A percentile compares a stretch with the other conserved stretches of the same genome.
Evolutionary conservation across 2,888 invertebrate genomes (phyloP).

Genomic region (Panzeria rudis): DNA sequence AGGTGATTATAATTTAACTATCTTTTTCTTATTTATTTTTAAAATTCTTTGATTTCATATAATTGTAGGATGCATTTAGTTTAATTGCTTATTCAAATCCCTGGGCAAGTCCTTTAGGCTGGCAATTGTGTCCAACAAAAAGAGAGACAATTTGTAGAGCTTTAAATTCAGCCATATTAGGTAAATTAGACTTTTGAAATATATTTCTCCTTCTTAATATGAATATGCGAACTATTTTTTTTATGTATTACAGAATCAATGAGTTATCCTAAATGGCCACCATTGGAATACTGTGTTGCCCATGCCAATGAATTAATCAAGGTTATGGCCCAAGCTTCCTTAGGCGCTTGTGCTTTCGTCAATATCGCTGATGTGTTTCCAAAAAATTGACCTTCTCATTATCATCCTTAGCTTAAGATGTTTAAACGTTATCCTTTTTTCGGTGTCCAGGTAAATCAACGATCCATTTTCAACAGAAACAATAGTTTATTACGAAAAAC

Average conservation of each 20-base stretch:
- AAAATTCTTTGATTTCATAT: background rate
- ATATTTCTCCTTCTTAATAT: background rate
- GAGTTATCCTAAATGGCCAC: slow-evolving; percentile 95
- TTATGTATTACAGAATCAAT: slow-evolving; percentile 89
- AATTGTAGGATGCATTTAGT: slow-evolving; percentile 95
- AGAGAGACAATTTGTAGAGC: slow-evolving; percentile 97
- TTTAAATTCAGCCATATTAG: slow-evolving; percentile 98
- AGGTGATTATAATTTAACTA: slow-evolving; percentile 85
- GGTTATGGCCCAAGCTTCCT: slow-evolving; percentile 94
- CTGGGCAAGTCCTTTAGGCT: slow-evolving; percentile 97
- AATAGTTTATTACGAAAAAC: slow-evolving; percentile 55
- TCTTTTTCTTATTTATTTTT: background rate
- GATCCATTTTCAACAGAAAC: slow-evolving; percentile 57
- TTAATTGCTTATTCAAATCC: slow-evolving; percentile 98
- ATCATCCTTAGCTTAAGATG: slow-evolving; percentile 80
- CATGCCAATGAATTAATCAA: slow-evolving; percentile 95
- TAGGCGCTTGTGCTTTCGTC: slow-evolving; percentile 98
- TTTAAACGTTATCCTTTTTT: slow-evolving; percentile 78
- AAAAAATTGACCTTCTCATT: slow-evolving; percentile 83
- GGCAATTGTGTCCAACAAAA: slow-evolving; percentile 97
- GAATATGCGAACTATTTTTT: background rate
- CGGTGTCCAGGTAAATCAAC: slow-evolving; percentile 65
- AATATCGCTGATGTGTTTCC: slow-evolving; percentile 92
- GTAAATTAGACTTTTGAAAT: slow-evolving; percentile 84
- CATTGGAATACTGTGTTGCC: slow-evolving; percentile 95